Base-by-base conservation (phyloP, 2,888 invertebrate species). In the Timema podura region DNA sequence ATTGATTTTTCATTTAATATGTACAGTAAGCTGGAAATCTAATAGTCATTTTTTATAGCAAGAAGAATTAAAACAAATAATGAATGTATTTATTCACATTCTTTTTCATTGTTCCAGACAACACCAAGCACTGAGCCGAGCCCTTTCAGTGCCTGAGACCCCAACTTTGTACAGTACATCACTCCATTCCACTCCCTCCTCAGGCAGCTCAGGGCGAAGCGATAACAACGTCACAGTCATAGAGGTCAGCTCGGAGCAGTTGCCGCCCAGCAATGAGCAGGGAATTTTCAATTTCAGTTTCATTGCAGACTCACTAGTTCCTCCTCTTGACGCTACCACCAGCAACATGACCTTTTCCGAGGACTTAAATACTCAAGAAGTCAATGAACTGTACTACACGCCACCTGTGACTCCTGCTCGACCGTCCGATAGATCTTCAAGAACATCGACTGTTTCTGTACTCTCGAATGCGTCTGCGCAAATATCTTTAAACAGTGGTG, bases 191-290 rank as follows among this genome's bases (percentile, higher is more conserved):
- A 64, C 67, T 8, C 49, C 69, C 11, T 51, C 68, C 8, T 44
- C 72, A 6, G 46, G 67, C 54, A 70, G 61, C 6, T 57, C 69
- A 64, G 65, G 66, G 44, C 48, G 51, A 16, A 66, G 49, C 13
- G 68, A 68, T 8, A 51, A 75, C 48, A 76, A 77, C 69, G 74
- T 77, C 10, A 77, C 77, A 54, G 76, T 77, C 45, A 76, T 77
- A 69, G 75, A 76, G 74, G 76, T 77, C 30, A 76, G 73, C 61
- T 57, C 51, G 13, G 15, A 46, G 2, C 57, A 64, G 15, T 46
- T 9, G 11, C 61, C 61, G 0, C 44, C 61, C 11, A 45, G 3
- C 3, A 64, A 68, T 16, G 59, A 48, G 15, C 67, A 70, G 45
- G 66, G 65, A 11, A 73, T 75, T 16, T 76, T 76, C 69, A 75